Percentiles rank a stretch among this genome's conserved stretches.
phyloP scores from a whole-genome alignment of 2,797 vertebrate genomes.

The Micrastur ruficollis region DNA sequence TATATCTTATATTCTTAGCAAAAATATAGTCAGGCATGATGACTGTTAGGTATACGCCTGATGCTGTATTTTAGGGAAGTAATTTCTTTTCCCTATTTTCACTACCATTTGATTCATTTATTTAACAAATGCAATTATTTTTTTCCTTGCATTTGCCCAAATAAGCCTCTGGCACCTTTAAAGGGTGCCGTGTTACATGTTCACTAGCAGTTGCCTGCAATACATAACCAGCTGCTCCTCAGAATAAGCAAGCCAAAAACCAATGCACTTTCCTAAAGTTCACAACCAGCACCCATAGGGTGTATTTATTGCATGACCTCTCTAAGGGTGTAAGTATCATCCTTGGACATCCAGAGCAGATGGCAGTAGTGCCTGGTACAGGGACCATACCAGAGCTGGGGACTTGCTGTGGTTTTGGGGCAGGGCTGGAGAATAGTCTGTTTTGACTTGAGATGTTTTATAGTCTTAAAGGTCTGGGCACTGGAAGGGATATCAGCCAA shows the following conservation, averaged over 20 bases:
- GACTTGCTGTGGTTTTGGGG: background rate
- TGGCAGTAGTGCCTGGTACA: background rate
- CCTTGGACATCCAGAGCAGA: background rate
- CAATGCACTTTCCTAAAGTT: accelerated
- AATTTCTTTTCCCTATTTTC: background rate
- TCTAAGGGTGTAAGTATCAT: background rate
- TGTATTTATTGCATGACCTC: background rate
- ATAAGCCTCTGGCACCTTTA: background rate
- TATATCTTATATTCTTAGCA: background rate
- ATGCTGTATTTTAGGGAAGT: background rate
- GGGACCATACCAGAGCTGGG: background rate
- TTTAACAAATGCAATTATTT: background rate
- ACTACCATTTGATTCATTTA: background rate
- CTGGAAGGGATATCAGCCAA: background rate
- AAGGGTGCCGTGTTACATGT: accelerated
- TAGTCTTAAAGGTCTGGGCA: background rate
- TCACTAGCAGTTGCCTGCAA: background rate
- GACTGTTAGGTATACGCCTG: background rate
- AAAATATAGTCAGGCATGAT: background rate
- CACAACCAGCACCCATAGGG: background rate
- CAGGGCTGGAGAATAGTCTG: background rate
- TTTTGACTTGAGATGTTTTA: background rate
- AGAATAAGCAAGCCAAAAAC: background rate
- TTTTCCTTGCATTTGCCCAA: background rate
- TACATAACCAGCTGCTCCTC: background rate